Conservation (phyloP, 1,140 invertebrate species). For the Drosophila guanche region DNA sequence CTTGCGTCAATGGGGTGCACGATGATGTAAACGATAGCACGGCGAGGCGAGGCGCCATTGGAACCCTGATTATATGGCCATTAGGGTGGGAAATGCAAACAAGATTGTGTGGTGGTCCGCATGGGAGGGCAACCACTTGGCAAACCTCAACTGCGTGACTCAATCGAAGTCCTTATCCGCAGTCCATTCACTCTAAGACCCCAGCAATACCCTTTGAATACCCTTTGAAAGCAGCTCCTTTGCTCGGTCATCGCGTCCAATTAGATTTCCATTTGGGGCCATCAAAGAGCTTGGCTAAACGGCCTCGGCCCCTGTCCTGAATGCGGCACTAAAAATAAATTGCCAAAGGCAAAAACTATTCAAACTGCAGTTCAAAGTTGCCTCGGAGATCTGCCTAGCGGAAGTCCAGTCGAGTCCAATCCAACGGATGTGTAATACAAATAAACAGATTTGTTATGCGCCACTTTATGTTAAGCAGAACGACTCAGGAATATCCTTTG, state of each 20-base stretch:
- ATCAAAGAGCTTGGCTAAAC: conserved; percentile 69
- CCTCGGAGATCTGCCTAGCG: conserved; percentile 40
- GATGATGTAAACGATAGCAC: conserved; percentile 48
- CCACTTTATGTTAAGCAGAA: conserved; percentile 74
- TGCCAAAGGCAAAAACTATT: conserved; percentile 50
- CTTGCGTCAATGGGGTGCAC: conserved; percentile 37
- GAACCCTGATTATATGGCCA: conserved; percentile 50
- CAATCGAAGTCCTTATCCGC: conserved; percentile 17
- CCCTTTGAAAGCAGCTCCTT: conserved; percentile 39
- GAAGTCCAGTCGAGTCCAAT: conserved; percentile 46
- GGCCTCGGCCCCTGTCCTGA: conserved; percentile 37
- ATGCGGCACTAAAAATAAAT: conserved; percentile 73
- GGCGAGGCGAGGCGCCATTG: conserved; percentile 41
- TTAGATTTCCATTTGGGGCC: conserved; percentile 77
- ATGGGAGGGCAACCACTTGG: too few relatives aligned
- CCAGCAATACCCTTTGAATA: conserved; percentile 23
- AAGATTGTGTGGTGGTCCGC: conserved; percentile 35
- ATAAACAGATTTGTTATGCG: conserved; percentile 83
- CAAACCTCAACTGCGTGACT: background rate
- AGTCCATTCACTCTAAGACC: conserved; percentile 34
- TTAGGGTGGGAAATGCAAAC: conserved; percentile 52
- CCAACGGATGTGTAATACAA: conserved; percentile 69
- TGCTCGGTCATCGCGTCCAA: conserved; percentile 63
- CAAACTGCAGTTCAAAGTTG: conserved; percentile 59
- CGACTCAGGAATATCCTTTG: conserved; percentile 12